phyloP scores from a whole-genome alignment of 1,140 invertebrate species.

The Drosophila pachea region DNA sequence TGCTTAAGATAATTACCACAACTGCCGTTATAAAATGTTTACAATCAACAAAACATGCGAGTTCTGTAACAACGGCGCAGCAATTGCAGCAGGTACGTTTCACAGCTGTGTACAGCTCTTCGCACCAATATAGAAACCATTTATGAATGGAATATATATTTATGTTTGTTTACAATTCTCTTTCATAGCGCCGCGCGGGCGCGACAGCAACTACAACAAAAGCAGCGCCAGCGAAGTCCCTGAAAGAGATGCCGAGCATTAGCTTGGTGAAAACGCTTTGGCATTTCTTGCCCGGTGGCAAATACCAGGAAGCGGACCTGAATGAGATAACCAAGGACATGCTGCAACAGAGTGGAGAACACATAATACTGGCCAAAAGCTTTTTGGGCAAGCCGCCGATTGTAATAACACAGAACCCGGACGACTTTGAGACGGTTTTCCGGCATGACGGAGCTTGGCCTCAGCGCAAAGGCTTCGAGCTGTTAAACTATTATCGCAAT shows the following conservation, averaged over 20 bases:
- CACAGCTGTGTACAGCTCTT: slow-evolving; percentile 2
- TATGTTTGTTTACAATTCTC: neutral
- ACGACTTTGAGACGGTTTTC: slow-evolving; percentile 51
- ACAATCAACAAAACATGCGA: slow-evolving; percentile 3
- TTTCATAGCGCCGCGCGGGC: slow-evolving; percentile 1
- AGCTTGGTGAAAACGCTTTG: slow-evolving; percentile 16
- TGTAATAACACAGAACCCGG: slow-evolving; percentile 42
- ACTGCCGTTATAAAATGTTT: slow-evolving; percentile 18
- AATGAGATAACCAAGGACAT: slow-evolving; percentile 13
- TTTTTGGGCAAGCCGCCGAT: slow-evolving; percentile 35
- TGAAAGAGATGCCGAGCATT: slow-evolving; percentile 34
- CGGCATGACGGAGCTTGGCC: slow-evolving; percentile 58
- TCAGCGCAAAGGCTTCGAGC: slow-evolving; percentile 36
- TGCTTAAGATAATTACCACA: slow-evolving; percentile 13
- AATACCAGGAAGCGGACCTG: slow-evolving; percentile 23
- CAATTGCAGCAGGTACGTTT: slow-evolving; percentile 7
- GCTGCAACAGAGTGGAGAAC: slow-evolving; percentile 18
- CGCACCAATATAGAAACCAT: neutral
- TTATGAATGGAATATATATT: neutral
- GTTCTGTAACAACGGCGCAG: neutral
- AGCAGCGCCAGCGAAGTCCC: slow-evolving; percentile 25
- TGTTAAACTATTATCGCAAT: slow-evolving; percentile 42
- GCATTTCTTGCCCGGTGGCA: slow-evolving; percentile 41
- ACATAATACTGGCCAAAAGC: slow-evolving; percentile 32
- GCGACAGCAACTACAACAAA: slow-evolving; percentile 13